Percentiles rank a stretch among this genome's conserved stretches.
These are phyloP conservation scores for Stichopus horrens DNA, from an alignment of 53 echinoderm and acorn worm species.

Conservation along the genomic window DNA sequence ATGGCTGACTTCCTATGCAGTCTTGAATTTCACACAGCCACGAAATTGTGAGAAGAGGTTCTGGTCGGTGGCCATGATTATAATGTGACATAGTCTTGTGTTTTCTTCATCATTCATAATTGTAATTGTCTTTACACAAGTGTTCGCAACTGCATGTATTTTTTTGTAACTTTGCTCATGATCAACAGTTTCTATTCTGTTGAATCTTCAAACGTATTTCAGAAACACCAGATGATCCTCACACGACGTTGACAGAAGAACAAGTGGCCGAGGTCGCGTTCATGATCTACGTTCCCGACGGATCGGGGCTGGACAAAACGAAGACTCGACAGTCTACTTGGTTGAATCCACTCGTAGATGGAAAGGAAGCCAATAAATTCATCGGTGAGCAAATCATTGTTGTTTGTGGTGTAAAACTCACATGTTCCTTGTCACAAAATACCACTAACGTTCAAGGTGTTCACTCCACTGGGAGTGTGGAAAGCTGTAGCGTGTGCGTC, in stretches of 20 bases:
- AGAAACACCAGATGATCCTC: conserved; percentile 50
- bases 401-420: not conserved
- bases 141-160: no score
- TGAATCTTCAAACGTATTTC: not conserved
- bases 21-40: no score
- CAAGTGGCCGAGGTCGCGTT: conserved; percentile 82
- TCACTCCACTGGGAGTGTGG: not conserved
- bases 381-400: conserved; percentile 62
- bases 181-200: not conserved
- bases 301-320: conserved; percentile 65
- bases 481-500: no score
- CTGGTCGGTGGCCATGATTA: no score
- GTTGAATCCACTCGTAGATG: conserved; percentile 92
- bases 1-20: no score
- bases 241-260: conserved; percentile 70
- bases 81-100: no score
- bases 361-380: conserved; percentile 85
- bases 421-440: not conserved
- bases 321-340: conserved; percentile 87
- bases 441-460: not conserved
- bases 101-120: no score
- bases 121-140: no score
- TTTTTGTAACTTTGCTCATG: no score
- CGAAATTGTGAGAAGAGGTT: no score
- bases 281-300: conserved; percentile 93